Percentiles rank a stretch among this genome's conserved stretches.
Conservation (phyloP, 2,797 vertebrate species). For the Acanthopagrus latus region DNA sequence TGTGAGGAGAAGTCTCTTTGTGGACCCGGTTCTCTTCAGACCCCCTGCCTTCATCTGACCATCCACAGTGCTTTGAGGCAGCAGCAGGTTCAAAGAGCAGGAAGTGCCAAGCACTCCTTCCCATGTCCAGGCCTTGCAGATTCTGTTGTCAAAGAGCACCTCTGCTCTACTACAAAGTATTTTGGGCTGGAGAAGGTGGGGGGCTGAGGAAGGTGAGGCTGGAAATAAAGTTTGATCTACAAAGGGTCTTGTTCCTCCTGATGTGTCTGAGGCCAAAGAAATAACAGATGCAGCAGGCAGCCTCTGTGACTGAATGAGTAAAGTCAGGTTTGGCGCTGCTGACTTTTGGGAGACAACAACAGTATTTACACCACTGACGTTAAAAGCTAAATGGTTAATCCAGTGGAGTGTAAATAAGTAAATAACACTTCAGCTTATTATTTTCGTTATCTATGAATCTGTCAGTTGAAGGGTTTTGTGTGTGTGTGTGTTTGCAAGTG, state of each 20-base stretch:
- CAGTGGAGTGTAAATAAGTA: background rate
- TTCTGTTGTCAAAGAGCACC: conserved; percentile 92
- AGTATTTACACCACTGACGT: background rate
- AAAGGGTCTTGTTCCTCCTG: conserved; percentile 49
- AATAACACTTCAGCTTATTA: background rate
- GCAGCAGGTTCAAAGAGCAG: conserved; percentile 91
- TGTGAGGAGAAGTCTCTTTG: conserved; percentile 37
- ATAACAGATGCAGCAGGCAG: conserved; percentile 28
- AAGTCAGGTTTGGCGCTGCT: conserved; percentile 61
- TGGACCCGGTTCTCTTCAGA: conserved; percentile 34
- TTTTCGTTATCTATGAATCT: background rate
- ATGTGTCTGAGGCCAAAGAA: conserved; percentile 33
- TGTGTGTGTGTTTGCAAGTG: too few relatives aligned
- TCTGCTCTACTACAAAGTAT: conserved; percentile 90
- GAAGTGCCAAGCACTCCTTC: conserved; percentile 90
- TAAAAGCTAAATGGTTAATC: background rate
- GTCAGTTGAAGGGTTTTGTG: background rate
- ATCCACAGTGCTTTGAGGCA: conserved; percentile 84
- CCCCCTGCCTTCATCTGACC: conserved; percentile 68
- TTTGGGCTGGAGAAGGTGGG: conserved; percentile 51
- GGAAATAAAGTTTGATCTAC: conserved; percentile 63
- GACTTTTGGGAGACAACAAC: conserved; percentile 47
- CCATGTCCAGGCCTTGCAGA: conserved; percentile 92
- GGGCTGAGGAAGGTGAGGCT: conserved; percentile 7
- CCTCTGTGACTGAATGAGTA: conserved; percentile 80